Percentiles rank a stretch among this genome's conserved stretches.
phyloP scores from a whole-genome alignment of 2,113 vertebrate species.

The Anhinga rufa region DNA sequence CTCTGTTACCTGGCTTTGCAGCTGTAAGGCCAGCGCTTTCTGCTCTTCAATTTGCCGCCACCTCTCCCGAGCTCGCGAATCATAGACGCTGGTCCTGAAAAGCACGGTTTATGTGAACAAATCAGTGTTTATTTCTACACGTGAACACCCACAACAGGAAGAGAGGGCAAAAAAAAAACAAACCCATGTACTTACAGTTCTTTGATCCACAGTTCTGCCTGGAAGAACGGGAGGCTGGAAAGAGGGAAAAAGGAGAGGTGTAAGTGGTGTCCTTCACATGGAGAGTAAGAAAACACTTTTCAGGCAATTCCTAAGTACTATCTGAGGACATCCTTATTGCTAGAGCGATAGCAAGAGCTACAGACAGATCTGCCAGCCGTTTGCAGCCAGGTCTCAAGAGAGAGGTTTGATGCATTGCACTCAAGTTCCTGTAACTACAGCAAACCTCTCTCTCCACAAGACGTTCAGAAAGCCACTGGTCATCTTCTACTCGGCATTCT shows the following conservation, averaged over 20 bases:
- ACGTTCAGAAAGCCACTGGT: background rate
- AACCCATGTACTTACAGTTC: conserved; percentile 87
- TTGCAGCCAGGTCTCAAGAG: too few relatives aligned
- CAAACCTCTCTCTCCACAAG: background rate
- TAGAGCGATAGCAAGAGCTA: too few relatives aligned
- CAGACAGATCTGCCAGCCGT: background rate
- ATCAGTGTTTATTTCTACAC: rapidly evolving
- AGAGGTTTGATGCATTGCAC: background rate
- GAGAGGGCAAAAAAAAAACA: background rate
- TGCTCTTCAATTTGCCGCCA: conserved; percentile 91
- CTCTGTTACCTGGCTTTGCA: conserved; percentile 82
- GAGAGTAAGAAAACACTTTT: too few relatives aligned
- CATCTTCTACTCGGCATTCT: background rate
- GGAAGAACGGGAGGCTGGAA: conserved; percentile 83
- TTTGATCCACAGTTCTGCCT: conserved; percentile 95
- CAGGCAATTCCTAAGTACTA: too few relatives aligned
- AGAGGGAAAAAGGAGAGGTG: background rate
- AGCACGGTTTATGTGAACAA: background rate
- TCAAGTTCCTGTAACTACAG: background rate
- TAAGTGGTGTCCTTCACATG: background rate
- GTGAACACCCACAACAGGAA: rapidly evolving
- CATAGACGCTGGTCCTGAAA: conserved; percentile 89
- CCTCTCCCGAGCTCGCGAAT: conserved; percentile 90
- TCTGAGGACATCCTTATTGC: background rate
- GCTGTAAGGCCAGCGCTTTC: conserved; percentile 82